A percentile compares a stretch with the other conserved stretches of the same genome.
phyloP scores from a whole-genome alignment of 2,797 vertebrate genomes.

The Enteromius trimaculatus region DNA sequence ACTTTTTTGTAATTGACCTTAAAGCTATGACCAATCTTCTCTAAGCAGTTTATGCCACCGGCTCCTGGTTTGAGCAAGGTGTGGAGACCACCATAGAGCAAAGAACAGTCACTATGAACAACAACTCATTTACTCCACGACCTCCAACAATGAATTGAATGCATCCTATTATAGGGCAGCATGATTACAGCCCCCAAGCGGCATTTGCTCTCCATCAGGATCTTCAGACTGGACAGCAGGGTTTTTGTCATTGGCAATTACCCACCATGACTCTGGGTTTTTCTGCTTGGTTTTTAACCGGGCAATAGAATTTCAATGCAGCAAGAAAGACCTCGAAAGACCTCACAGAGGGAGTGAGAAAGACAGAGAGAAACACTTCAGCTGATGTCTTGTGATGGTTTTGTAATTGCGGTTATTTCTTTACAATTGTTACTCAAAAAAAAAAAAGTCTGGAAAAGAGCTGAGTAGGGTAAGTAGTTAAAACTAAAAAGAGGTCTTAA shows the following conservation, averaged over 20 bases:
- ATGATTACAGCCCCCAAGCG: not conserved
- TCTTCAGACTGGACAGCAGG: constrained; percentile 43
- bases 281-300: constrained; percentile 40
- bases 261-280: constrained; percentile 44
- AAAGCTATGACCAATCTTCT: not conserved
- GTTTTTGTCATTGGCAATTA: constrained; percentile 59
- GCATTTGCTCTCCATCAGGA: constrained; percentile 40
- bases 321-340: constrained; percentile 59
- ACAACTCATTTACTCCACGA: not conserved
- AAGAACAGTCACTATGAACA: not conserved
- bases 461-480: constrained; percentile 41
- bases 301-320: constrained; percentile 55
- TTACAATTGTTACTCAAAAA: constrained; percentile 28
- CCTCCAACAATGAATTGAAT: not conserved
- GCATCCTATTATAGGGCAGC: not conserved
- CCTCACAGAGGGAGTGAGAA: constrained; percentile 24
- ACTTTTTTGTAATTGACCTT: not conserved
- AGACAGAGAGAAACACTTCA: constrained; percentile 32
- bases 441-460: constrained; percentile 1
- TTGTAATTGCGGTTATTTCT: constrained; percentile 50
- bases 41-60: not conserved
- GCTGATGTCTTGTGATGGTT: constrained; percentile 46
- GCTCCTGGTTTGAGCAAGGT: not conserved
- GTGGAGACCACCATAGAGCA: not conserved
- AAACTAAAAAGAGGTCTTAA: constrained; percentile 46